Percentiles rank a stretch among this genome's conserved stretches.
phyloP scores from a whole-genome alignment of 2,888 invertebrate genomes.

The Nomada fucata region DNA sequence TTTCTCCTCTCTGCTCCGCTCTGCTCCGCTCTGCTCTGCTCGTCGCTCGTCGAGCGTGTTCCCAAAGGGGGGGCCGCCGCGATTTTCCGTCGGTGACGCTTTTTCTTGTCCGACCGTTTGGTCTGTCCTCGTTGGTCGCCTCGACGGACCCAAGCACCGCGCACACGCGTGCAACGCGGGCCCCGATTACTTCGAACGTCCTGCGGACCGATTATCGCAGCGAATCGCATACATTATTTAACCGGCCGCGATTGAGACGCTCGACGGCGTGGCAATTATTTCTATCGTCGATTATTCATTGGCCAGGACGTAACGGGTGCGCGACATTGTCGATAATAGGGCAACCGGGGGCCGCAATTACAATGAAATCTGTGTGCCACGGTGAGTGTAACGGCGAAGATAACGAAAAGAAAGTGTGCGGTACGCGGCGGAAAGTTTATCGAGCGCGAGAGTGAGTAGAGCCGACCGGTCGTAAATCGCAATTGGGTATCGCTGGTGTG shows the following conservation, averaged over 20 bases:
- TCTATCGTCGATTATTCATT: conserved; percentile 3
- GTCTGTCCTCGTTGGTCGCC: background rate
- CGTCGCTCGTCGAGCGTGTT: conserved; percentile 2
- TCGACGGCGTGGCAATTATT: conserved; percentile 3
- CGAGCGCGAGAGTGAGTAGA: background rate
- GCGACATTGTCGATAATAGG: background rate
- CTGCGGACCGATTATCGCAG: background rate
- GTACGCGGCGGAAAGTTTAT: background rate
- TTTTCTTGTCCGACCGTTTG: conserved; percentile 12
- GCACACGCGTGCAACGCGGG: background rate
- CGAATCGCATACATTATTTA: background rate
- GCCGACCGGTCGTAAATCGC: background rate
- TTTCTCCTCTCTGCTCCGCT: background rate
- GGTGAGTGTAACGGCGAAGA: background rate
- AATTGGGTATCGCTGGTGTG: background rate
- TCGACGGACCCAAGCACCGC: background rate
- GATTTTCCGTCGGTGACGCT: conserved; percentile 3
- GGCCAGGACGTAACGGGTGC: background rate
- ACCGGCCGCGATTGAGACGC: background rate
- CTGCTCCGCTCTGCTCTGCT: background rate
- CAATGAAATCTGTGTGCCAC: background rate
- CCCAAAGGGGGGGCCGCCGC: conserved; percentile 7
- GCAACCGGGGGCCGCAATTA: background rate
- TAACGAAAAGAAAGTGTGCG: background rate
- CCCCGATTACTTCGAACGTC: conserved; percentile 4